Conservation (phyloP, 2,888 invertebrate genomes). For the Oligia strigilis region DNA sequence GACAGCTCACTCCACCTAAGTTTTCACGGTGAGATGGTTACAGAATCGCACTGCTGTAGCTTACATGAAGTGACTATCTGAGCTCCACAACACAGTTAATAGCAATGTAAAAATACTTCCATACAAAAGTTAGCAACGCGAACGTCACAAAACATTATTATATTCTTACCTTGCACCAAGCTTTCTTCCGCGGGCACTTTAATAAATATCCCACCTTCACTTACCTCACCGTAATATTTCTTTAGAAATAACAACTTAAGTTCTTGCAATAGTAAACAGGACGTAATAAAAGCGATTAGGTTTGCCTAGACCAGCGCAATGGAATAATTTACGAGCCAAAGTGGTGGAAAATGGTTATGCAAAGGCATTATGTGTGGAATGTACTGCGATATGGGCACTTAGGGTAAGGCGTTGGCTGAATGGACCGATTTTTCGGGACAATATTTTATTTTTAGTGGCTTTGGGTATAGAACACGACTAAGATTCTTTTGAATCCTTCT, state of each 20-base stretch:
- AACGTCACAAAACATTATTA: background rate
- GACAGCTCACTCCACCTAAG: no score
- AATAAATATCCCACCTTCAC: conserved; percentile 36
- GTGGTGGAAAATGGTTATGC: conserved; percentile 36
- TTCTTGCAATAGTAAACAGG: conserved; percentile 48
- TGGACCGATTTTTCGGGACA: background rate
- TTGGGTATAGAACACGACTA: background rate
- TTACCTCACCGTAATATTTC: conserved; percentile 2
- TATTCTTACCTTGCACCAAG: background rate
- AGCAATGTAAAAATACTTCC: conserved; percentile 8
- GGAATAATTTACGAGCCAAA: conserved; percentile 54
- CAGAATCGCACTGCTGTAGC: background rate
- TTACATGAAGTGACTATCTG: background rate
- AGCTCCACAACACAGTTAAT: background rate
- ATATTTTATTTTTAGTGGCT: conserved; percentile 12
- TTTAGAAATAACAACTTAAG: conserved; percentile 36
- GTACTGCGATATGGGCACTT: conserved; percentile 34
- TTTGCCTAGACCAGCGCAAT: conserved; percentile 38
- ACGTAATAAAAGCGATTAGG: conserved; percentile 51
- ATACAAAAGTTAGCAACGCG: background rate
- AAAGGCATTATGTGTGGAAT: conserved; percentile 37
- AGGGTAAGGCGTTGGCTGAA: conserved; percentile 3
- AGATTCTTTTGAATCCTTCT: background rate
- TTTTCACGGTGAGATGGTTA: no score
- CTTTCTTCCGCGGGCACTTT: conserved; percentile 11